These are phyloP conservation scores for Eretmocerus hayati DNA, from an alignment of 2,888 invertebrate species.

Conservation along the genomic window DNA sequence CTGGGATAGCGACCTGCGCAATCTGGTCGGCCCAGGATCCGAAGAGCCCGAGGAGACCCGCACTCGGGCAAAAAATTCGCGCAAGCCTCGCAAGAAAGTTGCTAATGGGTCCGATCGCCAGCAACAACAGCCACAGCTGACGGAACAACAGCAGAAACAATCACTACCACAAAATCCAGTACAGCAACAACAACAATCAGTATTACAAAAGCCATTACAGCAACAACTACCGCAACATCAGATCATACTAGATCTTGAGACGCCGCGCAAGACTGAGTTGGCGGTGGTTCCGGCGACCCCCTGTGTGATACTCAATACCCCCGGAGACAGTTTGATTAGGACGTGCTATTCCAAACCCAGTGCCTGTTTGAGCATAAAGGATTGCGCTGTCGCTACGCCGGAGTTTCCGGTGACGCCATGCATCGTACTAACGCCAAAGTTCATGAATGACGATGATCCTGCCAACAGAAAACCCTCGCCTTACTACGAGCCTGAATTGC, in stretches of 20 bases:
- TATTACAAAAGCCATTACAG: not conserved
- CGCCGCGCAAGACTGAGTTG: conserved; percentile 36
- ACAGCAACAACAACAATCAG: not conserved
- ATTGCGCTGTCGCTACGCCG: conserved; percentile 38
- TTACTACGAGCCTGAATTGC: conserved; percentile 21
- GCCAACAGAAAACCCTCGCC: conserved; percentile 18
- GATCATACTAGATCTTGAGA: conserved; percentile 31
- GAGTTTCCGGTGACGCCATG: conserved; percentile 42
- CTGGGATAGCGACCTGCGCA: conserved; percentile 43
- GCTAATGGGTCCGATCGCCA: not conserved
- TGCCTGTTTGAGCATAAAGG: conserved; percentile 30
- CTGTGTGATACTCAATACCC: conserved; percentile 32
- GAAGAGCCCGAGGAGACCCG: conserved; percentile 17
- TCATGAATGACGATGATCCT: conserved; percentile 21
- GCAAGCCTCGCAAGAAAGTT: not conserved
- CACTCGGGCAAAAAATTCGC: conserved; percentile 1
- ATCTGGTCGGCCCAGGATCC: conserved; percentile 16
- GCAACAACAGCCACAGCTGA: not conserved
- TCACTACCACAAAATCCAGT: not conserved
- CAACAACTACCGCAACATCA: not conserved
- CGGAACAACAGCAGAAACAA: not conserved
- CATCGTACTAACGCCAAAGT: conserved; percentile 36
- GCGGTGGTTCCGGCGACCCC: conserved; percentile 39
- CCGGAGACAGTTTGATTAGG: conserved; percentile 31
- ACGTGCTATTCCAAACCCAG: conserved; percentile 23